phyloP scores from a whole-genome alignment of 2,797 vertebrate species.

The Arctocebus calabarensis region DNA sequence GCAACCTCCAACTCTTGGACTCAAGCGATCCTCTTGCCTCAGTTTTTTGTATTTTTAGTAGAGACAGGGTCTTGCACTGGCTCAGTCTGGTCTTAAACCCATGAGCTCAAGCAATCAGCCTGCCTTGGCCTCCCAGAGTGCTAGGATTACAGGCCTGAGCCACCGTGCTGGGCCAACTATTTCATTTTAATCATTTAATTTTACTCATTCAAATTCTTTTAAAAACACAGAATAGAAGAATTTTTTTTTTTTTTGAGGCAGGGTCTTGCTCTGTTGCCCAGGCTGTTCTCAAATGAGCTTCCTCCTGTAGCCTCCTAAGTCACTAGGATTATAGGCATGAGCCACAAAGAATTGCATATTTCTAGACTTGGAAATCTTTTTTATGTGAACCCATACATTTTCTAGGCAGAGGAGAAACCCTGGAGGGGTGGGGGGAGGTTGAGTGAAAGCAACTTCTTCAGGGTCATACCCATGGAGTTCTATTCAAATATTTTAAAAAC shows the following conservation, averaged over 20 bases:
- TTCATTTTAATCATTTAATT: constrained; percentile 3
- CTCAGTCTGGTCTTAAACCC: too few relatives aligned
- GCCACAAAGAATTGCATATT: not conserved
- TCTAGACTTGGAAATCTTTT: not conserved
- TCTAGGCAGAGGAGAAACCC: not conserved
- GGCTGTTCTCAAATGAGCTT: not conserved
- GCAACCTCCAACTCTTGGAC: too few relatives aligned
- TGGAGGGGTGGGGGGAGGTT: not conserved
- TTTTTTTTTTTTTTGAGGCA: not conserved
- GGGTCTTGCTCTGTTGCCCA: not conserved
- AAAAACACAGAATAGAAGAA: not conserved
- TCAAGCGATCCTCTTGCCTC: too few relatives aligned
- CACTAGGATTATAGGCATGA: not conserved
- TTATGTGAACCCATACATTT: not conserved
- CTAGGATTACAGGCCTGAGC: too few relatives aligned
- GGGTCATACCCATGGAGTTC: not conserved
- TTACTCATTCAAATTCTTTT: not conserved
- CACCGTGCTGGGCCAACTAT: not conserved
- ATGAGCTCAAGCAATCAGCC: too few relatives aligned
- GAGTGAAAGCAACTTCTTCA: not conserved
- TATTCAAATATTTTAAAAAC: not conserved
- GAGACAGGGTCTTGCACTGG: too few relatives aligned
- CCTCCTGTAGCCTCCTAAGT: not conserved
- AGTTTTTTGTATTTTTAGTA: too few relatives aligned
- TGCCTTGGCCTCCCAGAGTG: too few relatives aligned